phyloP scores from a whole-genome alignment of 2,113 vertebrate species.

The Coptodon rendalli region DNA sequence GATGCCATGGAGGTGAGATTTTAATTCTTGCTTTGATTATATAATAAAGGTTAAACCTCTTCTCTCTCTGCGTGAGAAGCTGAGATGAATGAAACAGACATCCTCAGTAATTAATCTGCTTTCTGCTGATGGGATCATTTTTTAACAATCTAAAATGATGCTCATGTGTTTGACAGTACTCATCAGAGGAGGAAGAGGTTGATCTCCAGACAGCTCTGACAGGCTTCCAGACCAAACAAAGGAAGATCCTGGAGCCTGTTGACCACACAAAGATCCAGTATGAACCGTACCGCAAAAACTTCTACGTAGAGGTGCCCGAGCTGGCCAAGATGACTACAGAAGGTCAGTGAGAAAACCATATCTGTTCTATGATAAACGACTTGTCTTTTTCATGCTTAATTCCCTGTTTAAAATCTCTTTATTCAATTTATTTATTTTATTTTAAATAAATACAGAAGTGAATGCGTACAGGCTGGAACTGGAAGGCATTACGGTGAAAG shows the following conservation, averaged over 20 bases:
- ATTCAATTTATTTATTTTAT: background rate
- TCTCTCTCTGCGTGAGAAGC: background rate
- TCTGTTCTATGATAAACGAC: background rate
- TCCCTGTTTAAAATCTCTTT: background rate
- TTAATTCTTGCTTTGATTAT: background rate
- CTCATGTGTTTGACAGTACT: constrained; percentile 77
- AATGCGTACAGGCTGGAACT: constrained; percentile 85
- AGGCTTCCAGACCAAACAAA: constrained; percentile 96
- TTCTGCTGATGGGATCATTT: background rate
- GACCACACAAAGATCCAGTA: constrained; percentile 98
- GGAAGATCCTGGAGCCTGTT: constrained; percentile 94
- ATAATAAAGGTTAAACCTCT: background rate
- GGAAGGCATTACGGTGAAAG: constrained; percentile 93
- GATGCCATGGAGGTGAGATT: constrained; percentile 93
- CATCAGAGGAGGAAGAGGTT: constrained; percentile 97
- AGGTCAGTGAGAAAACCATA: constrained; percentile 63
- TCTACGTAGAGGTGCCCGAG: constrained; percentile 98
- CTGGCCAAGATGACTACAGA: constrained; percentile 89
- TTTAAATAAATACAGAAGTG: constrained; percentile 74
- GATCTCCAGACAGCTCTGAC: constrained; percentile 96
- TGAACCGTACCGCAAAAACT: constrained; percentile 92
- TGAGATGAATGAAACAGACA: background rate
- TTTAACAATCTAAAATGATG: background rate
- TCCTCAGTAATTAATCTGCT: background rate
- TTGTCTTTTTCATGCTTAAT: background rate